Evolutionary conservation across 2,797 vertebrate species (phyloP).

Genomic region (Todus mexicanus): DNA sequence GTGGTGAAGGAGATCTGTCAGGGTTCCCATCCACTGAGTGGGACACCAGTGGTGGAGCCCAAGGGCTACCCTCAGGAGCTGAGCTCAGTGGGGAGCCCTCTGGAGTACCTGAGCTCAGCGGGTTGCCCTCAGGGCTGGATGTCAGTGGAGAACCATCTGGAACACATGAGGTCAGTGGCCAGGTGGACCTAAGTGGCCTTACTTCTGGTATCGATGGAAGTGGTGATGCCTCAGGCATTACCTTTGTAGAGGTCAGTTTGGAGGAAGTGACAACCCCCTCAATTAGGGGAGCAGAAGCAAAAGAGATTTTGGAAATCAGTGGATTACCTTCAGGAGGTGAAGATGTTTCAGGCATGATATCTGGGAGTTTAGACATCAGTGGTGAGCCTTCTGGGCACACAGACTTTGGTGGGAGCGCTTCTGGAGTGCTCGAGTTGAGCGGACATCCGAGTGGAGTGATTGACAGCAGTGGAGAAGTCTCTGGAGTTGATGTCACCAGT

Average conservation of each 20-base stretch:
- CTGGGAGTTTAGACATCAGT: slow-evolving; percentile 72
- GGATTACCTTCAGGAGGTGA: slow-evolving; percentile 72
- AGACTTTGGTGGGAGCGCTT: slow-evolving; percentile 70
- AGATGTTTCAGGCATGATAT: slow-evolving; percentile 55
- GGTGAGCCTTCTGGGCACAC: slow-evolving; percentile 71
- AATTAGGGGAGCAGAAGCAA: slow-evolving; percentile 69
- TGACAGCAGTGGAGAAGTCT: slow-evolving; percentile 69
- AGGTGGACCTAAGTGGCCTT: slow-evolving; percentile 55
- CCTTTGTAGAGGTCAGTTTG: slow-evolving; percentile 71
- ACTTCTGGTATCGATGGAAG: slow-evolving; percentile 66
- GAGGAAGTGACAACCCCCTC: slow-evolving; percentile 71
- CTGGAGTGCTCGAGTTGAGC: slow-evolving; percentile 65
- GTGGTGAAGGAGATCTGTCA: slow-evolving; percentile 71
- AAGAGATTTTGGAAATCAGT: slow-evolving; percentile 74
- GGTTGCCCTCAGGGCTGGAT: slow-evolving; percentile 70
- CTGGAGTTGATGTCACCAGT: slow-evolving; percentile 67
- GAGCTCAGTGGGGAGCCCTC: slow-evolving; percentile 57
- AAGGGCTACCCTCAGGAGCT: slow-evolving; percentile 69
- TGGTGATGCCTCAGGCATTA: slow-evolving; percentile 69
- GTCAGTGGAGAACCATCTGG: slow-evolving; percentile 65
- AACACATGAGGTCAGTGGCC: slow-evolving; percentile 61
- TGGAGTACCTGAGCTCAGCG: slow-evolving; percentile 62
- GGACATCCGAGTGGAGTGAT: slow-evolving; percentile 70
- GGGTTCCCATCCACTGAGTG: slow-evolving; percentile 60
- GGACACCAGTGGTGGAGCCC: slow-evolving; percentile 51